Percentiles rank a stretch among this genome's conserved stretches.
Conservation (phyloP, 1,140 invertebrate species). For the Antheraea pernyi region DNA sequence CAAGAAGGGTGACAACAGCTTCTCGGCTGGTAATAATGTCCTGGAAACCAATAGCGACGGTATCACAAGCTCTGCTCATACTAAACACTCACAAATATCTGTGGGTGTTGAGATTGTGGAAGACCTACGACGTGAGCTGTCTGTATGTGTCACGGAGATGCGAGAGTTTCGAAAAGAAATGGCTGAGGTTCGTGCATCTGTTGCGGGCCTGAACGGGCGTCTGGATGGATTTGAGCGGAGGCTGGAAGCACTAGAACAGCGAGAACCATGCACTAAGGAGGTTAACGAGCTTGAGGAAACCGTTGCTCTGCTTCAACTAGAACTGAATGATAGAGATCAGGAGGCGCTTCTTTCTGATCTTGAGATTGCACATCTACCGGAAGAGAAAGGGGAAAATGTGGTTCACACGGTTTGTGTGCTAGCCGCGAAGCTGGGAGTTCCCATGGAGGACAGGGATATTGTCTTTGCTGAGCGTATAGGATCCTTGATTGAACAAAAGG, state of each 20-base stretch:
- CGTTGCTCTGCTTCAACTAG: not conserved
- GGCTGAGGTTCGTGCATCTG: not conserved
- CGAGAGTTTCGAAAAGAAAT: not conserved
- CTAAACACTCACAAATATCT: not conserved
- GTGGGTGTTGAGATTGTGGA: not conserved
- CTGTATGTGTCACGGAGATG: not conserved
- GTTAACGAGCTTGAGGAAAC: not conserved
- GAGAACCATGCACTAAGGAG: not conserved
- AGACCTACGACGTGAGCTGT: not conserved
- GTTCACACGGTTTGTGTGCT: slow-evolving; percentile 13
- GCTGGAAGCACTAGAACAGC: not conserved
- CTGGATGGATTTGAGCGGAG: not conserved
- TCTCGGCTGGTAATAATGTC: no score
- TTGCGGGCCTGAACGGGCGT: not conserved
- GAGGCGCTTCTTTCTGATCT: slow-evolving; percentile 25
- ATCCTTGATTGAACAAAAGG: not conserved
- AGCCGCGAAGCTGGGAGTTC: slow-evolving; percentile 10
- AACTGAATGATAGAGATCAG: slow-evolving; percentile 34
- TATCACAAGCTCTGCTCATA: not conserved
- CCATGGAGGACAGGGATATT: slow-evolving; percentile 11
- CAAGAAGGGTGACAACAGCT: not conserved
- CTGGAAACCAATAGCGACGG: not conserved
- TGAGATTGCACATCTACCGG: slow-evolving; percentile 21
- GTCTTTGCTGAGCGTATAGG: slow-evolving; percentile 10
- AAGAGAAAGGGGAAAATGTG: slow-evolving; percentile 18